phyloP scores from a whole-genome alignment of 2,888 invertebrate species.

The Drosophila lacicola region DNA sequence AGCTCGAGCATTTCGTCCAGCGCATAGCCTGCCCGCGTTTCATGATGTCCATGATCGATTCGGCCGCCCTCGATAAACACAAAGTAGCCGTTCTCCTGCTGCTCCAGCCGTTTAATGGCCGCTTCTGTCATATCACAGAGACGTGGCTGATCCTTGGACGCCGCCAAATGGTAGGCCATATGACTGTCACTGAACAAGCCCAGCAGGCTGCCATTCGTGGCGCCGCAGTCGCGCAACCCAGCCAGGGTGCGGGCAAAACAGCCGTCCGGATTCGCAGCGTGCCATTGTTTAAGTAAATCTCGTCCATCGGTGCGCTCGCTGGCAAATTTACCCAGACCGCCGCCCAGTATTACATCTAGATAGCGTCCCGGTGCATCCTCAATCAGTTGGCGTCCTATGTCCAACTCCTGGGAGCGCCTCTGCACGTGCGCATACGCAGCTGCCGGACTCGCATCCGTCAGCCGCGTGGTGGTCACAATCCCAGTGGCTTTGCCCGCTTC shows the following conservation, averaged over 20 bases:
- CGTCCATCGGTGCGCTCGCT: constrained; percentile 70
- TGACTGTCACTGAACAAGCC: constrained; percentile 86
- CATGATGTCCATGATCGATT: constrained; percentile 92
- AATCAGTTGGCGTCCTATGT: constrained; percentile 91
- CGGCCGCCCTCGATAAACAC: constrained; percentile 88
- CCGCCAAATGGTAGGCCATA: constrained; percentile 87
- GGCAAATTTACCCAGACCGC: constrained; percentile 90
- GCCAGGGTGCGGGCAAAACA: constrained; percentile 87
- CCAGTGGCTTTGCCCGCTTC: constrained; percentile 87
- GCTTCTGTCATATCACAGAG: constrained; percentile 89
- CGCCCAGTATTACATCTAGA: constrained; percentile 91
- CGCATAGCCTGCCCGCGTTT: constrained; percentile 88
- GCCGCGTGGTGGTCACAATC: constrained; percentile 91
- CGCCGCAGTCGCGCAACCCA: constrained; percentile 86
- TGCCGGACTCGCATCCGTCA: constrained; percentile 93
- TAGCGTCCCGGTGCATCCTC: constrained; percentile 88
- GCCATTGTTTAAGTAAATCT: constrained; percentile 84
- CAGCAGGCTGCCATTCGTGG: constrained; percentile 78
- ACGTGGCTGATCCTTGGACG: constrained; percentile 86
- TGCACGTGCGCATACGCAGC: constrained; percentile 88
- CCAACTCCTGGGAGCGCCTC: constrained; percentile 90
- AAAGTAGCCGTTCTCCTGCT: constrained; percentile 87
- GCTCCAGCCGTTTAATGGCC: constrained; percentile 87
- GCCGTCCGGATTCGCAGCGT: constrained; percentile 85
- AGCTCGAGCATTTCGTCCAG: constrained; percentile 92